A percentile compares a stretch with the other conserved stretches of the same genome.
Evolutionary conservation across 2,113 vertebrate species (phyloP).

Genomic region (Limnothrissa miodon): DNA sequence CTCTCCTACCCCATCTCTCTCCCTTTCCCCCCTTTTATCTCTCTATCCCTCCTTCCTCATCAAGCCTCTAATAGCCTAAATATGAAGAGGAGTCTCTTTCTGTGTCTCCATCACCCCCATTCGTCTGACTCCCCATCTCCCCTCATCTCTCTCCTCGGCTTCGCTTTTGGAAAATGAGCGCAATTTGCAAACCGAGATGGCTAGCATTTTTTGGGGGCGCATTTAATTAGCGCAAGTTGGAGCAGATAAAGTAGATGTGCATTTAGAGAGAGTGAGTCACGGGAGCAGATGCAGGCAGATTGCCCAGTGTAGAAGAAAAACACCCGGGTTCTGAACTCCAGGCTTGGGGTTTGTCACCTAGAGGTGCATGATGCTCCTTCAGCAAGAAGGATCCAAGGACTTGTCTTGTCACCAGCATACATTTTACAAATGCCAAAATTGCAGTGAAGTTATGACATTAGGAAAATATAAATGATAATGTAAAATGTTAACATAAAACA

Average conservation of each 20-base stretch:
- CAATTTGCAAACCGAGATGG: not conserved
- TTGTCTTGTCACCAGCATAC: no score
- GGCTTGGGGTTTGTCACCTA: not conserved
- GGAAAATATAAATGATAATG: no score
- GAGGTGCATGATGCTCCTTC: no score
- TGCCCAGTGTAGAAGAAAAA: not conserved
- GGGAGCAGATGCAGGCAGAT: not conserved
- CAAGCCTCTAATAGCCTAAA: not conserved
- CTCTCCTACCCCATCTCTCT: conserved; percentile 19
- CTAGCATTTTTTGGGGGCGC: conserved; percentile 38
- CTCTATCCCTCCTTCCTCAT: not conserved
- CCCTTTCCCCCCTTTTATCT: conserved; percentile 17
- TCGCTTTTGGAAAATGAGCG: not conserved
- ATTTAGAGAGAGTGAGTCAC: not conserved
- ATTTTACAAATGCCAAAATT: no score
- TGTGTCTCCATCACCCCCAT: conserved; percentile 7
- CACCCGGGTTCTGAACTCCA: not conserved
- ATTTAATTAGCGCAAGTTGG: not conserved
- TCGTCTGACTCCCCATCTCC: not conserved
- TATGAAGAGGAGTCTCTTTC: not conserved
- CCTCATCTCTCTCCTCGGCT: conserved; percentile 13
- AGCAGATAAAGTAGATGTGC: not conserved
- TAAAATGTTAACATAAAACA: no score
- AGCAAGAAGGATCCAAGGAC: no score
- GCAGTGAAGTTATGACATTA: no score